Evolutionary conservation across 2,888 invertebrate species (phyloP), one percentile per base, ranked within the genome.

Genomic region (Drymonia ruficornis): DNA sequence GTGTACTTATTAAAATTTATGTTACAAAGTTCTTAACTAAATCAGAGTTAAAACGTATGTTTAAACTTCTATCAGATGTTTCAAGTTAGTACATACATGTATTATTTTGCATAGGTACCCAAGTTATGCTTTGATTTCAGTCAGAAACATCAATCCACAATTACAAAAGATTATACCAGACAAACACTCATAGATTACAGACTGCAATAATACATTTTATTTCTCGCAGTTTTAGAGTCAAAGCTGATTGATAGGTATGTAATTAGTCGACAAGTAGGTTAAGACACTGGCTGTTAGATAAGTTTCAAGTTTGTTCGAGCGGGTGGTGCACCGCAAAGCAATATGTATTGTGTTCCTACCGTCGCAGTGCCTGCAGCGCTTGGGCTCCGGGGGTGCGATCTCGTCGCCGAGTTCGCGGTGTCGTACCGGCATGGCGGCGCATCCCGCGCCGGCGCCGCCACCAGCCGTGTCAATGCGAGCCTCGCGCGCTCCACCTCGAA

Each of bases 321-420:
- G 63, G 67, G 70, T 70, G 65, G 72, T 72, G 69, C 75, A 64
- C 65, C 70, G 72, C 72, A 71, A 73, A 73, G 73, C 74, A 69
- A 73, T 75, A 57, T 67, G 57, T 65, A 70, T 57, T 72, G 72
- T 63, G 47, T 16, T 75, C 84, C 82, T 95, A 97, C 97, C 97
- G 96, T 97, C 96, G 96, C 97, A 97, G 94, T 96, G 96, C 94
- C 96, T 96, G 96, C 97, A 97, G 95, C 97, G 96, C 94, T 97
- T 97, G 93, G 96, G 96, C 95, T 96, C 96, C 94, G 96, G 96
- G 80, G 90, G 86, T 82, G 91, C 91, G 89, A 90, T 85, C 84
- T 91, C 91, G 85, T 93, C 93, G 88, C 92, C 90, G 89, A 89
- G 89, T 85, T 91, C 91, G 90, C 93, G 93, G 81, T 93, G 91